Base-by-base conservation (phyloP, 1,140 invertebrate species). In the Hesperophylax magnus region DNA sequence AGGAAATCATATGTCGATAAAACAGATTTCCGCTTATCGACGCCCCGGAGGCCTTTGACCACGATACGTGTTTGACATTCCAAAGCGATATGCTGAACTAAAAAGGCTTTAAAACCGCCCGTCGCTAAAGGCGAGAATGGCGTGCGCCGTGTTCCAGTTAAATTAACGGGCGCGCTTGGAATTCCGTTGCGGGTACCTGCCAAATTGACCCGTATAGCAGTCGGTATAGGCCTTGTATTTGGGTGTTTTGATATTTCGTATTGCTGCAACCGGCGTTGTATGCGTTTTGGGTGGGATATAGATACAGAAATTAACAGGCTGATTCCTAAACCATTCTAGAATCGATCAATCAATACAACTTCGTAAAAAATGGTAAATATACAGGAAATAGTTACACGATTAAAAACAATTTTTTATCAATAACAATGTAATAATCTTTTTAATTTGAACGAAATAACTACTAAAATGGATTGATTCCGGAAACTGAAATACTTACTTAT, bases 41-140 rank as follows among this genome's bases (percentile, higher is more conserved):
- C 67, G 81, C 65, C 65, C 67, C 53, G 69, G 74, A 80, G 81
- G 81, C 78, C 81, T 82, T 82, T 82, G 81, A 82, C 81, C 81
- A 82, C 76, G 67, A 74, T 63, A 80, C 78, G 74, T 77, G 81
- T 82, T 77, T 82, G 58, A 82, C 81, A 80, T 82, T 80, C 78
- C 72, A 24, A 17, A 47, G 54, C 34, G 15, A 27, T 20, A 18
- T 60, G 14, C 27, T 60, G 14, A 39, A 60, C 24, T 18, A 60
- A 76, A 52, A 72, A 31, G 65, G 18, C 31, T n/a, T 34, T 15
- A 15, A 39, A 17, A 34, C 11, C 27, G 7, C 15, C 34, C 14
- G 34, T 52, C 20, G 69, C 47, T 72, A 72, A 52, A 52, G 69
- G 20, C 22, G 39, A 72, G 18, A 14, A 53, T 72, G n/a, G 69